phyloP scores from a whole-genome alignment of 1,140 invertebrate genomes.

The Euwallacea similis region DNA sequence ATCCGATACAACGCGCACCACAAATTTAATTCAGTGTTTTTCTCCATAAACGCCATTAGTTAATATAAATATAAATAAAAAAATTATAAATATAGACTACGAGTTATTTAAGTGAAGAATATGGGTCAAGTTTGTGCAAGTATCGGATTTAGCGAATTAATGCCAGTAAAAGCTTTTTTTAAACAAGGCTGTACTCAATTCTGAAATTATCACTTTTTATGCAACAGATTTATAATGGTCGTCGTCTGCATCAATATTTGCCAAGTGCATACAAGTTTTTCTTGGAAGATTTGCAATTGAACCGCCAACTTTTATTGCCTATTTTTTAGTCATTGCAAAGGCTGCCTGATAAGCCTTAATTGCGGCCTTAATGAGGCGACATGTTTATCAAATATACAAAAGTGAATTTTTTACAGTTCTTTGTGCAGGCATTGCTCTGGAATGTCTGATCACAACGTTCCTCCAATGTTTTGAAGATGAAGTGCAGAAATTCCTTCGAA shows the following conservation, averaged over 20 bases:
- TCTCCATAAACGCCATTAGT: neutral
- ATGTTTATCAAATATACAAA: neutral
- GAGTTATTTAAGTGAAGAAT: too few species aligned
- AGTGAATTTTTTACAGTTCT: neutral
- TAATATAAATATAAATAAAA: neutral
- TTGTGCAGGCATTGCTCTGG: neutral
- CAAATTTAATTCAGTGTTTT: neutral
- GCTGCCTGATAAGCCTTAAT: neutral
- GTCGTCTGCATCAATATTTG: constrained; percentile 10
- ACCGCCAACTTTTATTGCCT: neutral
- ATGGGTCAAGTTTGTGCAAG: constrained; percentile 17
- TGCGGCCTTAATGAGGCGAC: neutral
- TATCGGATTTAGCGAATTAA: constrained; percentile 6
- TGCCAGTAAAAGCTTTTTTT: constrained; percentile 13
- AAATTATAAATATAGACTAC: neutral
- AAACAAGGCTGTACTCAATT: constrained; percentile 19
- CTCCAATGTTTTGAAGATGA: neutral
- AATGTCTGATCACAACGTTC: neutral
- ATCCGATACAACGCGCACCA: neutral
- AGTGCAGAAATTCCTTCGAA: too few species aligned
- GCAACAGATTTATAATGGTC: constrained; percentile 17
- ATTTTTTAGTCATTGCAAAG: neutral
- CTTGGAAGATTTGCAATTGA: constrained; percentile 3
- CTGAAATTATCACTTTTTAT: constrained; percentile 20
- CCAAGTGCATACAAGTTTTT: constrained; percentile 5